These are phyloP conservation scores for Hemichromis elongatus DNA, from an alignment of 2,113 vertebrate genomes.

Conservation along the genomic window DNA sequence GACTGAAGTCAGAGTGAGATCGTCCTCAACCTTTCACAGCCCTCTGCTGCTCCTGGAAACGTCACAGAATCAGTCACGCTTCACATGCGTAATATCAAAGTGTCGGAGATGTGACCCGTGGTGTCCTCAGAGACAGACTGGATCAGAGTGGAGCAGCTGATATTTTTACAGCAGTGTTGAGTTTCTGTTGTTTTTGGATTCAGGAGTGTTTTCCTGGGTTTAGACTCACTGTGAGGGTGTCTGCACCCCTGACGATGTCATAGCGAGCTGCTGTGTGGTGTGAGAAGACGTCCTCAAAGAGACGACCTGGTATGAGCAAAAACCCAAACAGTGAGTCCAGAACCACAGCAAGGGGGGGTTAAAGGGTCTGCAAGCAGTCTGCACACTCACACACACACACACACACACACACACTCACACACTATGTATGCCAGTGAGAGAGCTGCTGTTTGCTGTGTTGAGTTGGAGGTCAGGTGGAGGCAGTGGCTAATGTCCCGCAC, in stretches of 20 bases:
- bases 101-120: neutral
- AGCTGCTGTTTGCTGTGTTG: neutral
- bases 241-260: neutral
- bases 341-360: neutral
- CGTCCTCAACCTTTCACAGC: neutral
- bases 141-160: neutral
- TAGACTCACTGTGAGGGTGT: neutral
- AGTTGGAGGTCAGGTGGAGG: neutral
- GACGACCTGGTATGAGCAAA: neutral
- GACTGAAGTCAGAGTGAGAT: neutral
- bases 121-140: neutral
- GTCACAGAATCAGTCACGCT: neutral
- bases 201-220: neutral
- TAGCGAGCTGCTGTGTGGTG: neutral
- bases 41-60: neutral
- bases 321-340: neutral
- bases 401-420: too few relatives aligned
- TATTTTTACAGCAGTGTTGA: neutral
- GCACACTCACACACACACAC: neutral
- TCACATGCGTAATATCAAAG: neutral
- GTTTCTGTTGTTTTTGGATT: neutral
- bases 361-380: neutral
- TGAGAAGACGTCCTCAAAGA: neutral
- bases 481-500: neutral
- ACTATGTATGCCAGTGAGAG: neutral